Conservation (phyloP, 2,797 vertebrate species). For the Cyclopterus lumpus region DNA sequence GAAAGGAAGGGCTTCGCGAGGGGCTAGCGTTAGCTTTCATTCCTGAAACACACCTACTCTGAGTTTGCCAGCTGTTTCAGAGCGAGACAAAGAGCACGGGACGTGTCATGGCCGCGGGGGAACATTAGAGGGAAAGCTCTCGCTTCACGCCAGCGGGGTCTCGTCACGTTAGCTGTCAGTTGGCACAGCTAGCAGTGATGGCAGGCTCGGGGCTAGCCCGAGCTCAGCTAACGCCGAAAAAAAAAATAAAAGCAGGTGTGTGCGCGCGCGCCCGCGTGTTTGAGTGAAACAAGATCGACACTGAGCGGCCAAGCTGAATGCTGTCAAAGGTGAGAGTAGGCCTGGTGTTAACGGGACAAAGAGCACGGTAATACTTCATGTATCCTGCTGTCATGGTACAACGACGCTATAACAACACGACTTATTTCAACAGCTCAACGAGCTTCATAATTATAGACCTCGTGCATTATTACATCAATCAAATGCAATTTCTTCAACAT, state of each 20-base stretch:
- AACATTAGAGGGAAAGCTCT: not conserved
- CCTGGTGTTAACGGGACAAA: not conserved
- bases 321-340: slow-evolving; percentile 8
- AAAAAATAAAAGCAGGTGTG: slow-evolving; percentile 10
- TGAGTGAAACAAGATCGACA: not conserved
- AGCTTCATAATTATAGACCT: not conserved
- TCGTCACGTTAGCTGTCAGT: slow-evolving; percentile 10
- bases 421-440: not conserved
- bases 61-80: not conserved
- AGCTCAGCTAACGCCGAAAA: slow-evolving; percentile 52
- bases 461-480: not conserved
- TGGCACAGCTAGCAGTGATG: slow-evolving; percentile 44
- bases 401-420: not conserved
- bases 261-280: not conserved
- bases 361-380: not conserved
- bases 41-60: slow-evolving; percentile 21
- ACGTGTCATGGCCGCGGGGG: not conserved
- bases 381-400: not conserved
- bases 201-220: slow-evolving; percentile 39
- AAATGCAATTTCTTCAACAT: not conserved
- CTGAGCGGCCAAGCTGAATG: not conserved
- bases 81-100: not conserved
- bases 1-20: slow-evolving; percentile 64
- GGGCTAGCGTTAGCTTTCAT: slow-evolving; percentile 65
- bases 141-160: not conserved